Evolutionary conservation across 2,797 vertebrate genomes (phyloP), one percentile per base, ranked within the genome.

Genomic region (Vespertilio murinus): DNA sequence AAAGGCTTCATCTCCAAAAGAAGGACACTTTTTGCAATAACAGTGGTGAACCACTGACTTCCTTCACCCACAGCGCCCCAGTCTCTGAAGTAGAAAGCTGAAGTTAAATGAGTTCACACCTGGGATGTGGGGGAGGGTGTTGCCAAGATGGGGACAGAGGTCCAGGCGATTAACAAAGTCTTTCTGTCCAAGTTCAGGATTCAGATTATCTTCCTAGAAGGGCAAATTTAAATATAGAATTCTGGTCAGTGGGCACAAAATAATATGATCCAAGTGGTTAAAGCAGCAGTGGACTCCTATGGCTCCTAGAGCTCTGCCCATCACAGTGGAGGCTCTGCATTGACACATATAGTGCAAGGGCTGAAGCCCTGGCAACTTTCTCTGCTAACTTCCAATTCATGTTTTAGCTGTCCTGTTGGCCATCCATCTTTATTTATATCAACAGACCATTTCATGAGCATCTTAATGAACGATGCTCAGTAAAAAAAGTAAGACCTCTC

Each of bases 241-340:
- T n/a, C 30, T 70, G 33, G 20, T 52, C 61, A 6, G 6, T 42
- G 3, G 16, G 12, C 18, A 23, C 8, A 61, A 22, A 47, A 56
- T 28, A 81, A 67, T 14, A 52, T 13, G 1, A 35, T 42, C 5
- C 18, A 52, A n/a, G 28, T 70, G 28, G 8, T 49, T 52, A 52
- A 71, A 11, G 6, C 13, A 77, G 28, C 0, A 0, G 8, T 3
- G 49, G 18, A 11, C 2, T 67, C 20, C 2, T 0, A 16, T 14
- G 14, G 1, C 17, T 64, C 40, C 16, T 33, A 11, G 49, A 87
- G 28, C 20, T 87, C 18, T 38, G 18, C 1, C 16, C 20, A 11
- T 33, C 38, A 54, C 13, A 25, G 2, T 14, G 38, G 14, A n/a
- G 30, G 1, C 23, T 74, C 30, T 33, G 49, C 30, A 49, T 59